Base-by-base conservation (phyloP, 2,888 invertebrate species). In the Ametastegia equiseti region DNA sequence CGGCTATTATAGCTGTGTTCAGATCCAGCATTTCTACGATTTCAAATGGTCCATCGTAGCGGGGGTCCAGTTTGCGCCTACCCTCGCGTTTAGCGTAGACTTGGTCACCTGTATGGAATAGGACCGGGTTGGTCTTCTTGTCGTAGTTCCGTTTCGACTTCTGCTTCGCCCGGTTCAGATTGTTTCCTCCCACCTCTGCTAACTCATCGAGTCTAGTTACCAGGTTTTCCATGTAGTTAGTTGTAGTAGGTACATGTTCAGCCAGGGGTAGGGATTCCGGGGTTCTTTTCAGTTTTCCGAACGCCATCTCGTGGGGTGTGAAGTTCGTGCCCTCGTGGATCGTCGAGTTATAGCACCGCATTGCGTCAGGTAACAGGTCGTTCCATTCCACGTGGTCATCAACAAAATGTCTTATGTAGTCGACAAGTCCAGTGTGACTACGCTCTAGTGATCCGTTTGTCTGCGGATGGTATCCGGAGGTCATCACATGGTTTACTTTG, bases 401-500 rank as follows among this genome's bases (percentile, higher is more conserved):
- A 15, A 19, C 39, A 13, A 42, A 42, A 11, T 42, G n/a, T 2
- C n/a, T n/a, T n/a, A 67, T 19, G 23, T 67, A 67, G 11, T 67
- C 23, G 1, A 23, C 67, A 2, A 65, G 36, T 15, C 65, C 36
- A 1, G 65, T 65, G 65, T 65, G 65, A 15, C 65, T 65, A 1
- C 67, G 11, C n/a, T 42, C 42, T 3, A 42, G 23, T 7, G 67
- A 67, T 42, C 67, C 67, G 23, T 67, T 67, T 0, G 67, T 67
- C 23, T 67, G 67, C 23, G 67, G 67, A 4, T 67, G 67, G 42
- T 67, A 67, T 67, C 67, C 67, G 19, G 67, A 67, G 1, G 67
- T 67, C 67, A 67, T 23, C 42, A 67, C 42, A 42, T 67, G 67
- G 67, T 67, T 67, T 23, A 67, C 67, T 19, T 42, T 67, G 67